phyloP scores from a whole-genome alignment of 2,113 vertebrate genomes.

The Hiodon alosoides region DNA sequence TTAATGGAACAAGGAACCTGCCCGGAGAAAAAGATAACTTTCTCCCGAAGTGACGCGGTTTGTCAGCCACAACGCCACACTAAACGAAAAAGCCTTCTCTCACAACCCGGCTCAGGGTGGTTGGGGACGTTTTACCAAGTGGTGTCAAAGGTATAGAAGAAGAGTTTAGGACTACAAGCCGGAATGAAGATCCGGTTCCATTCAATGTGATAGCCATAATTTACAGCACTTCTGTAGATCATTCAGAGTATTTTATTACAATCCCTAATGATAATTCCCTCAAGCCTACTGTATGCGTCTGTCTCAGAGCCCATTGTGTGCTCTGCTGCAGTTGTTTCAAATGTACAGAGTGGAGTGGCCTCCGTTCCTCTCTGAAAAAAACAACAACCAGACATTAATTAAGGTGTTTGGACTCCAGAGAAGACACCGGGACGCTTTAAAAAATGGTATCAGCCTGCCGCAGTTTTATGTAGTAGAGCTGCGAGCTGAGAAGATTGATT shows the following conservation, averaged over 20 bases:
- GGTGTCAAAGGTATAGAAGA: too few species aligned
- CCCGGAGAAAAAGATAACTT: neutral
- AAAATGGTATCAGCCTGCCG: constrained; percentile 17
- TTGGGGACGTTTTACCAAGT: too few species aligned
- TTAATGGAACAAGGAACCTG: neutral
- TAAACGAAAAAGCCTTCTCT: too few species aligned
- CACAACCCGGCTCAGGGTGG: too few species aligned
- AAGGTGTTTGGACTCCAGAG: constrained; percentile 4
- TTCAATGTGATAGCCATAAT: too few species aligned
- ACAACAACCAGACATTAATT: neutral
- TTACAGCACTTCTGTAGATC: too few species aligned
- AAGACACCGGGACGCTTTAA: neutral
- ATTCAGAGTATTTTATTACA: too few species aligned
- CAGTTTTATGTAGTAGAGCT: constrained; percentile 15
- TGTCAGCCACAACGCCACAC: neutral
- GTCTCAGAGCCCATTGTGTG: too few species aligned
- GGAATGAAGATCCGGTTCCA: too few species aligned
- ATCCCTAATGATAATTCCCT: too few species aligned
- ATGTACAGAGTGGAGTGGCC: neutral
- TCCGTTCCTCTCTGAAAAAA: neutral
- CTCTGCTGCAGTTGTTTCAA: neutral
- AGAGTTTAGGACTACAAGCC: too few species aligned
- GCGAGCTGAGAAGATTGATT: constrained; percentile 10
- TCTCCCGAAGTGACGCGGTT: neutral
- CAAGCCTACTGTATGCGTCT: too few species aligned